Base-by-base conservation (phyloP, 2,888 invertebrate genomes). In the Drosophila affinis region DNA sequence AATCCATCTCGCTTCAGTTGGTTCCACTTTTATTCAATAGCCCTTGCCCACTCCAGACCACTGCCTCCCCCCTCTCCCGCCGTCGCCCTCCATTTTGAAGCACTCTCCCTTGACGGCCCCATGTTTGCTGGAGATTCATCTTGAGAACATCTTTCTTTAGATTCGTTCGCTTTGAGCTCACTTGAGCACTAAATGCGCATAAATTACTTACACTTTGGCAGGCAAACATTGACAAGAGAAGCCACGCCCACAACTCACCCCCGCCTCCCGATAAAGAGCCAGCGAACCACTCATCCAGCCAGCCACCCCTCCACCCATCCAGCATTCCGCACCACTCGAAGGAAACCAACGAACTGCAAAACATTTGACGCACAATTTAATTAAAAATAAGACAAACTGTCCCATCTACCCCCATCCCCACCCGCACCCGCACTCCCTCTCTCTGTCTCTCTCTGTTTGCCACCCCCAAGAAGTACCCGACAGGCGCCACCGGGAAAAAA, bases 111-210 rank as follows among this genome's bases (percentile, higher is more conserved):
- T 34, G 34, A 10, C 32, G 0, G 1, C 34, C 12, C 76, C 69
- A 62, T 65, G 51, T 18, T 12, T 14, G n/a, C 17, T 34, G 14
- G 5, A 32, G n/a, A 27, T 63, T 29, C 70, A 69, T 73, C 84
- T 84, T 79, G 72, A 80, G 76, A 79, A 68, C 67, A 59, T 69
- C 49, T 69, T 81, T 77, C 77, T 75, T 81, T 79, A 77, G 39
- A 39, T 39, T 76, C 75, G 46, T 75, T 79, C 57, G 82, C 76
- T 78, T 79, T 84, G 77, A 87, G 84, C 84, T 75, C 87, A 87
- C 84, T 85, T 87, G 71, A 87, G 84, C 81, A 81, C 87, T 85
- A 87, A 85, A 85, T 85, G 87, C 84, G 87, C 87, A 85, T 85
- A 87, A 85, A 85, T 87, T 85, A 87, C 82, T 87, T 82, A 85